phyloP scores from a whole-genome alignment of 2,888 invertebrate genomes.

The Empis livida region DNA sequence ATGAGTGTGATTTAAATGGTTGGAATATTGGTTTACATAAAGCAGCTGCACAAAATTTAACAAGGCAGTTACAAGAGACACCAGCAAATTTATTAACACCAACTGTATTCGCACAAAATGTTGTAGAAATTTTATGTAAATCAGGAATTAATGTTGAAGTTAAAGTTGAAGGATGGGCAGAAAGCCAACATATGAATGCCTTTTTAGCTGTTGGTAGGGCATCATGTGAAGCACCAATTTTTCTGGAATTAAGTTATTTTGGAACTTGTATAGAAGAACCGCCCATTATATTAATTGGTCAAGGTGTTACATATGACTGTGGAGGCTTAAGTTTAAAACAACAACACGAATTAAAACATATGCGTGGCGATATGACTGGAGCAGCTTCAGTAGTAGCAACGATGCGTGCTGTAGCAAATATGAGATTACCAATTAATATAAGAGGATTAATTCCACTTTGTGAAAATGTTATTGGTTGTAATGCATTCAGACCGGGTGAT shows the following conservation, averaged over 20 bases:
- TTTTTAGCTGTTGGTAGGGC: conserved; percentile 66
- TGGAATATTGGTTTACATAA: conserved; percentile 61
- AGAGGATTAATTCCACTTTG: conserved; percentile 60
- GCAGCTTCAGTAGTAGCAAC: conserved; percentile 65
- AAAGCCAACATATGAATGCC: conserved; percentile 64
- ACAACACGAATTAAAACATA: conserved; percentile 26
- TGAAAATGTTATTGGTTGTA: conserved; percentile 68
- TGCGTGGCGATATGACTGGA: conserved; percentile 79
- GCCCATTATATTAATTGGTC: conserved; percentile 62
- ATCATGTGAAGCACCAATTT: conserved; percentile 62
- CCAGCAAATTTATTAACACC: conserved; percentile 72
- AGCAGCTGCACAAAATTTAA: conserved; percentile 69
- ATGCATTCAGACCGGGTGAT: conserved; percentile 68
- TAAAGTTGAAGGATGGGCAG: conserved; percentile 50
- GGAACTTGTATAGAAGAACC: conserved; percentile 46
- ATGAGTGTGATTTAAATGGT: conserved; percentile 51
- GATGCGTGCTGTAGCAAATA: conserved; percentile 52
- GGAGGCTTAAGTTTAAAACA: conserved; percentile 61
- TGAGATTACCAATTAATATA: conserved; percentile 59
- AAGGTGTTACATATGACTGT: conserved; percentile 54
- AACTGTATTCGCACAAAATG: conserved; percentile 59
- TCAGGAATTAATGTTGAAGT: conserved; percentile 30
- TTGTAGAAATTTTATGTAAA: conserved; percentile 29
- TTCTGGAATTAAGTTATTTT: conserved; percentile 62
- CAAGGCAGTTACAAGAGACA: conserved; percentile 62